Conservation (phyloP, 2,888 invertebrate species). For the Blomia tropicalis region DNA sequence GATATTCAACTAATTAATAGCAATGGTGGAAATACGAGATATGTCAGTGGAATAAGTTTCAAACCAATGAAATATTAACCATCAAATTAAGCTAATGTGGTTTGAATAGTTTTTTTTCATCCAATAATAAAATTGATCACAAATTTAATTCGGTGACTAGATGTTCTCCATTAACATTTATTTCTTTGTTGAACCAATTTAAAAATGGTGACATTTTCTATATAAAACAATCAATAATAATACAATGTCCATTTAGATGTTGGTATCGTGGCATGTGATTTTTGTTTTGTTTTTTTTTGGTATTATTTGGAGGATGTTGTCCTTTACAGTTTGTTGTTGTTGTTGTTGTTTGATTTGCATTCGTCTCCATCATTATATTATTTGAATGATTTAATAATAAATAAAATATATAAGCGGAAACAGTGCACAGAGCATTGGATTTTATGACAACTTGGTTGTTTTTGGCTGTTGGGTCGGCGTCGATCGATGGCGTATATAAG, state of each 20-base stretch:
- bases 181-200: background rate
- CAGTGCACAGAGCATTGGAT: constrained; percentile 9
- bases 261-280: too few species aligned
- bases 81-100: too few species aligned
- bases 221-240: background rate
- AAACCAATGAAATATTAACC: too few species aligned
- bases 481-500: background rate
- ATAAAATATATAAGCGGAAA: constrained; percentile 7
- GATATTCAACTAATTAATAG: too few species aligned
- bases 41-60: background rate
- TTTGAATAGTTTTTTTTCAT: too few species aligned
- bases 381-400: background rate
- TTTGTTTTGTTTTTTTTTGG: background rate
- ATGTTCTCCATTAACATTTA: constrained; percentile 8
- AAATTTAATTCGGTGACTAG: constrained; percentile 12
- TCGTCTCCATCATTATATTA: too few species aligned
- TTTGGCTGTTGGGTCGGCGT: background rate
- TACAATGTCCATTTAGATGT: background rate
- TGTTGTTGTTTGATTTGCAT: background rate
- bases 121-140: too few species aligned
- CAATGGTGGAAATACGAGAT: too few species aligned
- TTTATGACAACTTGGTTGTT: background rate
- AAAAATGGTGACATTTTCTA: constrained; percentile 9
- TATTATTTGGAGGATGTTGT: too few species aligned
- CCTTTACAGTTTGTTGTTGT: background rate